phyloP scores from a whole-genome alignment of 1,140 invertebrate genomes.

The Nautilus pompilius region DNA sequence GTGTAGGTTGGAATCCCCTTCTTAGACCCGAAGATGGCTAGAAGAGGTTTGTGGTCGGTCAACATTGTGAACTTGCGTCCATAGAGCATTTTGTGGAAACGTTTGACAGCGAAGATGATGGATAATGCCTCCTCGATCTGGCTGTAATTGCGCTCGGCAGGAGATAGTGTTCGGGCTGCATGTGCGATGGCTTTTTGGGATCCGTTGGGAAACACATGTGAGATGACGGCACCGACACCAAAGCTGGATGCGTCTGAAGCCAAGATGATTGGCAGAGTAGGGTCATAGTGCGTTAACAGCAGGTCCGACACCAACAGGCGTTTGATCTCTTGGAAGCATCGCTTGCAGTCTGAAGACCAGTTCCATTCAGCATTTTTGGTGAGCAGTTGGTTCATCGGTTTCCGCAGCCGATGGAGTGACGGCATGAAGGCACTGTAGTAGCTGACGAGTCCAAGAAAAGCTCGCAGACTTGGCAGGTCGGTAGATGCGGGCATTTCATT shows the following conservation, averaged over 20 bases:
- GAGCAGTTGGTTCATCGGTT: slow-evolving; percentile 11
- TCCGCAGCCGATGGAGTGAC: slow-evolving; percentile 3
- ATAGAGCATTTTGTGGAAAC: slow-evolving; percentile 59
- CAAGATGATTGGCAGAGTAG: slow-evolving; percentile 31
- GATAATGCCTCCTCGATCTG: slow-evolving; percentile 60
- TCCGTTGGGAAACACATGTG: slow-evolving; percentile 47
- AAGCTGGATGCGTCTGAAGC: too few relatives aligned
- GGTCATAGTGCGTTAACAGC: slow-evolving; percentile 13
- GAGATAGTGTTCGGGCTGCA: slow-evolving; percentile 51
- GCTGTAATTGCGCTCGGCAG: slow-evolving; percentile 57
- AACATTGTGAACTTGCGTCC: slow-evolving; percentile 51
- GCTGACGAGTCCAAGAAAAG: slow-evolving; percentile 48
- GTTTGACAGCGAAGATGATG: slow-evolving; percentile 55
- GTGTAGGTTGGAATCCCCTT: slow-evolving; percentile 46
- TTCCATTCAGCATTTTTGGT: slow-evolving; percentile 8
- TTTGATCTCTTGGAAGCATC: slow-evolving; percentile 32
- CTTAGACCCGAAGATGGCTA: slow-evolving; percentile 46
- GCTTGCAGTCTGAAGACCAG: slow-evolving; percentile 11
- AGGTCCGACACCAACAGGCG: slow-evolving; percentile 7
- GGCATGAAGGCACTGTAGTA: slow-evolving; percentile 44
- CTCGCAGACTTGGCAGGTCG: slow-evolving; percentile 41
- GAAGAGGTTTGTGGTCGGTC: slow-evolving; percentile 58
- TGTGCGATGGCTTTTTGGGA: slow-evolving; percentile 52
- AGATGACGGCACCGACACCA: slow-evolving; percentile 57
- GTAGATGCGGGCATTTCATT: slow-evolving; percentile 43